phyloP scores from a whole-genome alignment of 2,888 invertebrate species.

The Mythimna lalbum region DNA sequence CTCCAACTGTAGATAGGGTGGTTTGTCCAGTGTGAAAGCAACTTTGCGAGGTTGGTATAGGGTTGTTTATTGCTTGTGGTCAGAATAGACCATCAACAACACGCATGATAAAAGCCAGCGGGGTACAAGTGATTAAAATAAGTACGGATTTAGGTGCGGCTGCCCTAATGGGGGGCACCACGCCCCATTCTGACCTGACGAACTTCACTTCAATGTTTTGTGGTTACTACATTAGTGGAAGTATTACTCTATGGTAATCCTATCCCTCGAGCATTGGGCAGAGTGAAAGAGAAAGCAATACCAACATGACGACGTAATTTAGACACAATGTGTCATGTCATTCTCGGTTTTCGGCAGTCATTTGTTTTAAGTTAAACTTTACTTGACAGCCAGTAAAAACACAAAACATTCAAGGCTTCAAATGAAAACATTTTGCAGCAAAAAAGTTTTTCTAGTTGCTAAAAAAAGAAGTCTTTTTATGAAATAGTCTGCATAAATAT shows the following conservation, averaged over 20 bases:
- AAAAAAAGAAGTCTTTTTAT: conserved; percentile 8
- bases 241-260: conserved; percentile 53
- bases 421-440: background rate
- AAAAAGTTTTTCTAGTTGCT: background rate
- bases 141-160: conserved; percentile 87
- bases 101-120: conserved; percentile 85
- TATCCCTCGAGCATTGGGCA: conserved; percentile 20
- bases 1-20: conserved; percentile 61
- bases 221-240: conserved; percentile 61
- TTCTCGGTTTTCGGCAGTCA: conserved; percentile 27
- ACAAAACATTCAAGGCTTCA: background rate
- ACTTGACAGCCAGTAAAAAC: conserved; percentile 1
- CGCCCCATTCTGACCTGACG: conserved; percentile 71
- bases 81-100: conserved; percentile 75
- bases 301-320: conserved; percentile 53
- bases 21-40: conserved; percentile 55
- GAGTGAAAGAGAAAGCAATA: conserved; percentile 45
- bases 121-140: conserved; percentile 88
- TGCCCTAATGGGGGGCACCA: conserved; percentile 76
- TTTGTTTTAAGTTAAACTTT: conserved; percentile 38
- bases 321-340: conserved; percentile 42
- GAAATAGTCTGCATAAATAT: conserved; percentile 2
- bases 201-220: conserved; percentile 66
- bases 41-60: conserved; percentile 60
- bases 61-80: conserved; percentile 65